Evolutionary conservation across 1,140 invertebrate species (phyloP).

Genomic region (Drosophila erecta): DNA sequence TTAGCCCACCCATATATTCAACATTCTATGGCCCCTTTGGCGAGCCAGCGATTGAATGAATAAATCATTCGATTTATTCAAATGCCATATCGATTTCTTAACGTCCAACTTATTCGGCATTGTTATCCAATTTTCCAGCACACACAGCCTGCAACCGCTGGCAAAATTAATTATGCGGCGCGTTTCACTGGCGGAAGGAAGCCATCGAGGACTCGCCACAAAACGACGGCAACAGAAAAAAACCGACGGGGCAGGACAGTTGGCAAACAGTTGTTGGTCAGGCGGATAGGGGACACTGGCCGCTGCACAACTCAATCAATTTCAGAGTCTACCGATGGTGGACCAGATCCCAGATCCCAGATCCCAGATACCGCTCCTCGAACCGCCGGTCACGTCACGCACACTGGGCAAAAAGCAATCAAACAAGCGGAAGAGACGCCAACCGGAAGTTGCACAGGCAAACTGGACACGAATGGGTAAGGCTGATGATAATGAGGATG

Average conservation of each 20-base stretch:
- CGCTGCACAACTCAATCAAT: conserved; percentile 64
- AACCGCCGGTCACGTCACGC: conserved; percentile 31
- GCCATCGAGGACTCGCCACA: conserved; percentile 21
- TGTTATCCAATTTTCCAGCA: conserved; percentile 21
- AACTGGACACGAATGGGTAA: conserved; percentile 35
- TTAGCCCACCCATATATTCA: not conserved
- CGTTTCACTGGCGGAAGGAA: conserved; percentile 4
- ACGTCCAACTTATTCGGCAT: conserved; percentile 29
- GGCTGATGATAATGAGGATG: conserved; percentile 10
- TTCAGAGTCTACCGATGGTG: conserved; percentile 14
- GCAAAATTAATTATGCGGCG: conserved; percentile 44
- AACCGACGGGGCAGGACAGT: not conserved
- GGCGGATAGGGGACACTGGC: conserved; percentile 9
- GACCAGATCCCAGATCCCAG: conserved; percentile 6
- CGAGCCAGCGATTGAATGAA: conserved; percentile 16
- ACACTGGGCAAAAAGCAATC: conserved; percentile 43
- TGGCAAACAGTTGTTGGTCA: conserved; percentile 20
- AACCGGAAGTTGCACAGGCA: conserved; percentile 49
- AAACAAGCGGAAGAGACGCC: conserved; percentile 33
- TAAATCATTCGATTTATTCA: conserved; percentile 40
- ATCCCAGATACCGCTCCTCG: not conserved
- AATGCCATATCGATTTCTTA: conserved; percentile 41
- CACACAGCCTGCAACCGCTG: conserved; percentile 11
- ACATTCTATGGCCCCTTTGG: not conserved
- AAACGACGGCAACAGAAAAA: conserved; percentile 5